Percentiles rank a stretch among this genome's conserved stretches.
These are phyloP conservation scores for Alloscopus bannaensis DNA, from an alignment of 2,888 invertebrate species.

Conservation along the genomic window DNA sequence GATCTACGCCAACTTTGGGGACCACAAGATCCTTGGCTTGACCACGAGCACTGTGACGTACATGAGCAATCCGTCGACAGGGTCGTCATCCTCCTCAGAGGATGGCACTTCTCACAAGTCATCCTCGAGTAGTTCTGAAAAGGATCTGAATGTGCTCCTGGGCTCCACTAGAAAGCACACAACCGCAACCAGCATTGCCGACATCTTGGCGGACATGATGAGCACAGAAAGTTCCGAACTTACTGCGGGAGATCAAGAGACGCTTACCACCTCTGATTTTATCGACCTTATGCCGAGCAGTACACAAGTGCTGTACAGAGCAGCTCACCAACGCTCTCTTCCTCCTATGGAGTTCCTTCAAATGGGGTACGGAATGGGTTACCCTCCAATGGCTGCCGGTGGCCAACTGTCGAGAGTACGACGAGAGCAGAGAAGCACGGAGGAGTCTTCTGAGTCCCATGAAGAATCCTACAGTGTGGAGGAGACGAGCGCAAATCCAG, in stretches of 20 bases:
- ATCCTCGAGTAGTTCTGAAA: conserved; percentile 47
- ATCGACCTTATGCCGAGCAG: conserved; percentile 71
- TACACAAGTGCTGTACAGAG: conserved; percentile 57
- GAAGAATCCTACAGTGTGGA: conserved; percentile 52
- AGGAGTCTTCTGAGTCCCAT: conserved; percentile 47
- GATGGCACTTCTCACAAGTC: conserved; percentile 11
- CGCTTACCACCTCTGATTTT: conserved; percentile 58
- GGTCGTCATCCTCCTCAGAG: background rate
- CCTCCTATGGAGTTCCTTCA: conserved; percentile 26
- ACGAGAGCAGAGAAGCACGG: conserved; percentile 19
- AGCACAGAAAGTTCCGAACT: conserved; percentile 45
- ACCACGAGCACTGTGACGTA: conserved; percentile 66
- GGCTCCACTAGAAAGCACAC: conserved; percentile 44
- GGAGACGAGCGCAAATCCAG: conserved; percentile 44
- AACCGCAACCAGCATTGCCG: conserved; percentile 66
- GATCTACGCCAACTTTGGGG: conserved; percentile 67
- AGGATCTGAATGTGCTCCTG: conserved; percentile 45
- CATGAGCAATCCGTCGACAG: conserved; percentile 28
- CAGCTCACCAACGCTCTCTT: background rate
- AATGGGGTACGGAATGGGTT: conserved; percentile 24
- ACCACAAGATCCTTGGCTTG: conserved; percentile 67
- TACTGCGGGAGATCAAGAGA: conserved; percentile 18
- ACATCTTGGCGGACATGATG: conserved; percentile 72
- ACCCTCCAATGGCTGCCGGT: conserved; percentile 26
- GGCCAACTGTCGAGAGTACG: conserved; percentile 50